phyloP scores from a whole-genome alignment of 2,888 invertebrate genomes.

The Stenotaenia linearis region DNA sequence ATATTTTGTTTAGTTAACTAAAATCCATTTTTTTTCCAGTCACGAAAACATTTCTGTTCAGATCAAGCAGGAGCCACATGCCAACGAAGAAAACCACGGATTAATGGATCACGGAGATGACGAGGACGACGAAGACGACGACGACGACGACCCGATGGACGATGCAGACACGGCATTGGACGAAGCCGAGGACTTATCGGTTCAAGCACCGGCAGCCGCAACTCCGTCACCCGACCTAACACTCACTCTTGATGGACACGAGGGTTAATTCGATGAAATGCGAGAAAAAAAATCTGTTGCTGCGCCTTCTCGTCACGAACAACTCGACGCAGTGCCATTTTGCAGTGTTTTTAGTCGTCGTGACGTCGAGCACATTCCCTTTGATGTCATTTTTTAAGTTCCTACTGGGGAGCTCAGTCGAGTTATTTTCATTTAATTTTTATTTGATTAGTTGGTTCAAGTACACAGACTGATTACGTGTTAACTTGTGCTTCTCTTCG shows the following conservation, averaged over 20 bases:
- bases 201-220: slow-evolving; percentile 15
- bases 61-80: slow-evolving; percentile 27
- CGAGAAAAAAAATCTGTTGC: neutral
- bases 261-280: neutral
- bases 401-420: neutral
- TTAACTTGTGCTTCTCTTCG: neutral
- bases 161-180: slow-evolving; percentile 27
- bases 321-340: slow-evolving; percentile 7
- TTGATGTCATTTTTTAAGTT: slow-evolving; percentile 13
- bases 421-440: neutral
- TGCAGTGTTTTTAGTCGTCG: slow-evolving; percentile 6
- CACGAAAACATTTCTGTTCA: slow-evolving; percentile 8
- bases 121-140: slow-evolving; percentile 32
- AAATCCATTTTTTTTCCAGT: neutral
- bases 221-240: neutral
- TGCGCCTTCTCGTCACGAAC: neutral
- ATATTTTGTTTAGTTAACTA: neutral
- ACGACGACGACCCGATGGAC: slow-evolving; percentile 29
- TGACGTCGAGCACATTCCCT: slow-evolving; percentile 2
- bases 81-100: slow-evolving; percentile 4
- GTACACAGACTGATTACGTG: neutral
- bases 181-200: slow-evolving; percentile 36
- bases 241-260: slow-evolving; percentile 15
- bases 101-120: neutral
- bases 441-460: neutral